Evolutionary conservation across 2,113 vertebrate genomes (phyloP), one percentile per base, ranked within the genome.

Genomic region (Salminus brasiliensis): DNA sequence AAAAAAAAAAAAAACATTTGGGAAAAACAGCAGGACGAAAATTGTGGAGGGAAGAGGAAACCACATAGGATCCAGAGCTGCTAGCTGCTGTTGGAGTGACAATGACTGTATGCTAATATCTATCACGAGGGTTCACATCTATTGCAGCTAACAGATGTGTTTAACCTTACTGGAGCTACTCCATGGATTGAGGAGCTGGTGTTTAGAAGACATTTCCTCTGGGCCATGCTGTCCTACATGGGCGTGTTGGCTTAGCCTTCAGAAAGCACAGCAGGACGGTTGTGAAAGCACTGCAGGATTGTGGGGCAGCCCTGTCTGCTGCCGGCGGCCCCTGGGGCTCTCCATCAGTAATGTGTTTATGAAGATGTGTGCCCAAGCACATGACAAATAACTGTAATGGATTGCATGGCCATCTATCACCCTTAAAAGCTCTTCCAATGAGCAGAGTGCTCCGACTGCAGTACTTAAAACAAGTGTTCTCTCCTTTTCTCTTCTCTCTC

Each of bases 381-480:
- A 60, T 85, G 11, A 41, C 84, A 85, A 89, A 76, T 86, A 65
- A 74, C 43, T 78, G 16, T 87, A 74, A 89, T 85, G 85, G 68
- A 82, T 87, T 85, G 68, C 12, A 85, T 74, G 71, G 34, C 13
- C 78, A 86, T 78, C 73, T 79, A 85, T 83, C 59, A 82, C 32
- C 25, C 36, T 84, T 86, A 89, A 87, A 87, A 59, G 45, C 34
- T 45, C 83, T 88, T 86, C 66, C 84, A 85, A 85, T 88, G 34
- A 52, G 73, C 39, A 74, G 59, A 85, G 41, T 39, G 49, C 21
- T 87, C 43, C 84, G 83, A 80, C 74, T 66, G 81, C 82, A 73
- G 76, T 0, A 63, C 75, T 82, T 78, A 67, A 49, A 21, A 41
- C 65, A 53, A 34, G 49, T 27, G 23, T 45, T 4, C 69, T 16